Evolutionary conservation across 2,888 invertebrate genomes (phyloP), one percentile per base, ranked within the genome.

Genomic region (Lamellibrachia columna): DNA sequence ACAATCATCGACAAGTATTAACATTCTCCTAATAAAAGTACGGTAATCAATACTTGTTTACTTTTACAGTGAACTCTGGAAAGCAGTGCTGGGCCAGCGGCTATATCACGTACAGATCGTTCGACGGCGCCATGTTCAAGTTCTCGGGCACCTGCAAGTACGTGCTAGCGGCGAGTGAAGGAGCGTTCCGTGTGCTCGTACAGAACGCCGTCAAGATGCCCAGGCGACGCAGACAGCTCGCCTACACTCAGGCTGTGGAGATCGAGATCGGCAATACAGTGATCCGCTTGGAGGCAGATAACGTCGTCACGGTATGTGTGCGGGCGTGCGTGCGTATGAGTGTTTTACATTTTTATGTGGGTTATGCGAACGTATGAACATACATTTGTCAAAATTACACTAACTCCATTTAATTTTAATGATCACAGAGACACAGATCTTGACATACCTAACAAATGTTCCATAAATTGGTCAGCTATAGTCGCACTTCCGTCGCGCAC

Each of bases 101-200:
- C 4, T 58, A 0, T 58, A 28, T 91, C 40, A 91, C 55, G 53
- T 91, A 53, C 91, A 58, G 53, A 22, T 53, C 53, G 22, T 91
- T 91, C 91, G 91, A 91, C 91, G 91, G 53, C 15, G 53, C 91
- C 53, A 22, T 58, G 15, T 53, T 91, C 40, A 91, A 91, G 55
- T 91, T 15, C 55, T 53, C 53, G 22, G 91, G 91, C 53, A 91
- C 91, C 40, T 91, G 91, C 58, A 53, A 58, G 53, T 91, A 91
- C 91, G 91, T 91, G 55, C 15, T 91, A 0, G 58, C 53, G 4
- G 91, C 91, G 6, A 28, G 15, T 11, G 53, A 2, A 2, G 58
- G 58, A 40, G 7, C 15, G 6, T 91, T 53, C 58, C 91, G 91
- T 22, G 91, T 91, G 58, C 91, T 91, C 91, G 53, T 91, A 15